These are phyloP conservation scores for Sinocyclocheilus maitianheensis DNA, from an alignment of 2,113 vertebrate species.

Conservation along the genomic window DNA sequence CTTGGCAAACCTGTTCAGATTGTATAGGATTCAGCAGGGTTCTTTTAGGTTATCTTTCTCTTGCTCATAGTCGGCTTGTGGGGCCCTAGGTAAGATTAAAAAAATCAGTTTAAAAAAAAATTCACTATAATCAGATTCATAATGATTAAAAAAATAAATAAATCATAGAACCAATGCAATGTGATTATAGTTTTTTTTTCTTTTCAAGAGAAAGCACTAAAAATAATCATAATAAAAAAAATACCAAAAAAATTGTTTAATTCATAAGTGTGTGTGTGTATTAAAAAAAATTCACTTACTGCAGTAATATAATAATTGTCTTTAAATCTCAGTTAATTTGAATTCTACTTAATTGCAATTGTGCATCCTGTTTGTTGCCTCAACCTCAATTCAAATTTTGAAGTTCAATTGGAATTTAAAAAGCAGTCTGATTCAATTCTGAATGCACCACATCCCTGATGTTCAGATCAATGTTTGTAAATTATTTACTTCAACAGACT, in stretches of 20 bases:
- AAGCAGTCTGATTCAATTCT: neutral
- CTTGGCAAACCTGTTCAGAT: conserved; percentile 4
- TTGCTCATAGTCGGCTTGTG: neutral
- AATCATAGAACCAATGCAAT: neutral
- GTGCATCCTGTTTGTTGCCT: neutral
- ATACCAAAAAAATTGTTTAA: no score
- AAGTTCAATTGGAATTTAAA: neutral
- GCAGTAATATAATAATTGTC: no score
- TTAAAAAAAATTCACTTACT: no score
- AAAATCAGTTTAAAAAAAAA: neutral
- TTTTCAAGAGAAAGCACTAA: no score
- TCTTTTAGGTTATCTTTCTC: conserved; percentile 9
- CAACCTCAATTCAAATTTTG: neutral
- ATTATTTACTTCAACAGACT: neutral
- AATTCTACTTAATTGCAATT: neutral
- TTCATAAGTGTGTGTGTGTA: no score
- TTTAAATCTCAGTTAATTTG: no score
- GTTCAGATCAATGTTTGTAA: neutral
- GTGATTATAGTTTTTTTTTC: no score
- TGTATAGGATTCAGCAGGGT: neutral
- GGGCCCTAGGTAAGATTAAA: neutral
- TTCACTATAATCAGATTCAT: neutral
- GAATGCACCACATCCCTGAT: neutral
- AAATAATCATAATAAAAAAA: no score
- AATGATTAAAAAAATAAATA: no score